phyloP scores from a whole-genome alignment of 2,113 vertebrate genomes.

The Dasyornis broadbenti region DNA sequence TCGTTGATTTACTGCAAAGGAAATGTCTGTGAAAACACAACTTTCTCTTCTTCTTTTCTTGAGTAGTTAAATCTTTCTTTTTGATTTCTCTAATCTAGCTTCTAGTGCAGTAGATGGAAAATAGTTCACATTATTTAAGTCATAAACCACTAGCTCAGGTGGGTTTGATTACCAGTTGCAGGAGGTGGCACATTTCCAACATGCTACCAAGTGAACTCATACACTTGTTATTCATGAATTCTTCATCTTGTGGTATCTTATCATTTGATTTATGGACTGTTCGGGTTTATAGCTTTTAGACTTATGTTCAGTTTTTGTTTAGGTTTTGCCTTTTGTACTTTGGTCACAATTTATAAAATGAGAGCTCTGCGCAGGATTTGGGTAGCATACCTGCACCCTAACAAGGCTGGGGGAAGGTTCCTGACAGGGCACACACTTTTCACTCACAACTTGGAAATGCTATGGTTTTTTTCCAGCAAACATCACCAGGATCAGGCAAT shows the following conservation, averaged over 20 bases:
- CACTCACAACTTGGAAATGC: neutral
- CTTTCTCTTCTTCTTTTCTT: constrained; percentile 13
- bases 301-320: constrained; percentile 1
- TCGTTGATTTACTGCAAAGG: neutral
- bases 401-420: neutral
- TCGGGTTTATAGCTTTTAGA: constrained; percentile 20
- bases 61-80: neutral
- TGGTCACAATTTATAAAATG: neutral
- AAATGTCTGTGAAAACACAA: constrained; percentile 30
- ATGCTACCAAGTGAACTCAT: neutral
- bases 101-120: constrained; percentile 29
- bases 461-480: neutral
- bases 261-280: constrained; percentile 41
- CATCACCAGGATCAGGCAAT: neutral
- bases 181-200: constrained; percentile 18
- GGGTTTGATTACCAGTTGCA: constrained; percentile 4
- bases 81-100: constrained; percentile 22
- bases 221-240: neutral
- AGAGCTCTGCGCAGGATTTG: neutral
- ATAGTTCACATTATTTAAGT: neutral
- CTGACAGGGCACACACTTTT: neutral
- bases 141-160: constrained; percentile 17
- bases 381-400: neutral
- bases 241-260: constrained; percentile 29
- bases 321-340: constrained; percentile 8